These are phyloP conservation scores for Forficula auricularia DNA, from an alignment of 1,140 invertebrate species.

Conservation along the genomic window DNA sequence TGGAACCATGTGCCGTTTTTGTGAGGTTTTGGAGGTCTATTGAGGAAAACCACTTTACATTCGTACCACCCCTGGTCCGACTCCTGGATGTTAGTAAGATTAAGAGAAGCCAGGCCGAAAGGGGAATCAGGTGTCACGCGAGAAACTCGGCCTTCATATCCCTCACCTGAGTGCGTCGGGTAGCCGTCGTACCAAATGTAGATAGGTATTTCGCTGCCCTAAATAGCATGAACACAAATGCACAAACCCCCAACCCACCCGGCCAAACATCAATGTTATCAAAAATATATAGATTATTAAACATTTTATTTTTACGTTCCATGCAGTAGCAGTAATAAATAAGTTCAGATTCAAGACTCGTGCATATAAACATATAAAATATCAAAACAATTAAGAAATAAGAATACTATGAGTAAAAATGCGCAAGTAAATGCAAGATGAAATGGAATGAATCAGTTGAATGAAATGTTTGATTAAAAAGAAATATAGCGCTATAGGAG, in stretches of 20 bases:
- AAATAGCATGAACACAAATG: conserved; percentile 17
- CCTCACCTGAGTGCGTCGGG: conserved; percentile 80
- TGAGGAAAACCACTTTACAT: conserved; percentile 89
- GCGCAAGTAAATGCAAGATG: too few species aligned
- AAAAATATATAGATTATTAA: too few species aligned
- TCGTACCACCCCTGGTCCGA: conserved; percentile 94
- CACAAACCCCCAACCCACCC: background rate
- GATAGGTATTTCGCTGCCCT: conserved; percentile 84
- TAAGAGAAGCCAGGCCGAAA: conserved; percentile 80
- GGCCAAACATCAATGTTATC: too few species aligned
- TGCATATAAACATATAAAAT: too few species aligned
- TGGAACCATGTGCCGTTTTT: conserved; percentile 93
- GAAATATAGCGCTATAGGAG: too few species aligned
- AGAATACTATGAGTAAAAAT: too few species aligned
- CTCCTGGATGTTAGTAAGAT: conserved; percentile 79
- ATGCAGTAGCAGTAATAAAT: too few species aligned
- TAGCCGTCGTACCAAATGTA: conserved; percentile 96
- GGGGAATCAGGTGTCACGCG: conserved; percentile 66
- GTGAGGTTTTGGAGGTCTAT: conserved; percentile 70
- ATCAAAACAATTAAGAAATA: too few species aligned
- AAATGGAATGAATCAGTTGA: too few species aligned
- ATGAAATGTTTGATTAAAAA: too few species aligned
- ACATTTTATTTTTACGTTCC: too few species aligned
- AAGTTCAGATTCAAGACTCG: too few species aligned
- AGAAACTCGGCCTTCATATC: conserved; percentile 77